Evolutionary conservation across 2,797 vertebrate species (phyloP).

Genomic region (Dipus sagitta): DNA sequence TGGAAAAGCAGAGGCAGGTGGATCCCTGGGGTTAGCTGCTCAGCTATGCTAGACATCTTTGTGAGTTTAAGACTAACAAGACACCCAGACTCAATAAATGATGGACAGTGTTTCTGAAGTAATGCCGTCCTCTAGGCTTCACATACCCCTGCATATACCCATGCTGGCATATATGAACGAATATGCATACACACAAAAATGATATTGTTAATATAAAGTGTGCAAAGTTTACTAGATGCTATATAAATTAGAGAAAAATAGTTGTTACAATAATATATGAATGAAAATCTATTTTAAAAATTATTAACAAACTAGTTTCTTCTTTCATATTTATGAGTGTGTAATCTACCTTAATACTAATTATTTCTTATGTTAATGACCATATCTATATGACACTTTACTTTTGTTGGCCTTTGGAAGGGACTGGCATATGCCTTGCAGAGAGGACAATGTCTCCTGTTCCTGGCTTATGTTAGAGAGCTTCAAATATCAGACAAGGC

Average conservation of each 20-base stretch:
- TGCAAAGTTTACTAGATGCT: neutral
- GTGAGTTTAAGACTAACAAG: too few species aligned
- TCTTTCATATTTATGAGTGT: conserved; percentile 46
- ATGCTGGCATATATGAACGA: too few species aligned
- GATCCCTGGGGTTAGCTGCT: too few species aligned
- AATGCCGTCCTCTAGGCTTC: too few species aligned
- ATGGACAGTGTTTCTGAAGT: too few species aligned
- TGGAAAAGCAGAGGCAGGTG: too few species aligned
- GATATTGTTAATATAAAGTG: neutral
- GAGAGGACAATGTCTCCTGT: conserved; percentile 54
- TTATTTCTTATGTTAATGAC: conserved; percentile 55
- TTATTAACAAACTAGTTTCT: conserved; percentile 29
- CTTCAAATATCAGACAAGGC: conserved; percentile 81
- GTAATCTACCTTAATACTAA: conserved; percentile 20
- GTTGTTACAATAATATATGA: neutral
- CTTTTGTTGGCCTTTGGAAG: conserved; percentile 33
- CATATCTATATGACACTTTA: conserved; percentile 25
- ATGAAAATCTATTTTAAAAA: conserved; percentile 16
- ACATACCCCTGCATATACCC: too few species aligned
- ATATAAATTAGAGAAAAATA: neutral
- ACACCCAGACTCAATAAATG: too few species aligned
- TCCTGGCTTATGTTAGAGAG: conserved; percentile 63
- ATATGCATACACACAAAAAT: too few species aligned
- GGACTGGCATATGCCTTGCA: neutral
- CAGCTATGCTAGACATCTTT: too few species aligned